phyloP scores from a whole-genome alignment of 2,888 invertebrate species.

The Diploptera punctata region DNA sequence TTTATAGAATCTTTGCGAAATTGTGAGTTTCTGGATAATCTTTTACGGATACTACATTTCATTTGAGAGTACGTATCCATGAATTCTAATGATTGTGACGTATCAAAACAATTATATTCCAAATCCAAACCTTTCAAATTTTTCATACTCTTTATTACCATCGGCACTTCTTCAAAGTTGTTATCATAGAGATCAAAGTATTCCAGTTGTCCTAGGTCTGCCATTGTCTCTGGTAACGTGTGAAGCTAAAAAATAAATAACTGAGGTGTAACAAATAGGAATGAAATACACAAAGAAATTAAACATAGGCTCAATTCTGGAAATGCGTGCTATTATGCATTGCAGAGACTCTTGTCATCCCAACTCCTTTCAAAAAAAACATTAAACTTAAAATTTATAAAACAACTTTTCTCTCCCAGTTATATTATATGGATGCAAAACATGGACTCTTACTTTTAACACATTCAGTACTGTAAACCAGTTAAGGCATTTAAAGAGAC shows the following conservation, averaged over 20 bases:
- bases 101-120: slow-evolving; percentile 7
- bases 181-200: not conserved
- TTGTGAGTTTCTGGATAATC: not conserved
- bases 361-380: too few relatives aligned
- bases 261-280: too few relatives aligned
- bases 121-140: not conserved
- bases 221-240: not conserved
- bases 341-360: too few relatives aligned
- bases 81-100: not conserved
- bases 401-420: too few relatives aligned
- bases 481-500: too few relatives aligned
- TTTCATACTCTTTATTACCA: not conserved
- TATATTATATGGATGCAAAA: too few relatives aligned
- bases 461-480: too few relatives aligned
- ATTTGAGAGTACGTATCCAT: not conserved
- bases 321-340: too few relatives aligned
- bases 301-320: too few relatives aligned
- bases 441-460: too few relatives aligned
- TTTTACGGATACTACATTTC: not conserved
- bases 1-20: not conserved
- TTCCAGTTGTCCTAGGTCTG: not conserved
- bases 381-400: too few relatives aligned
- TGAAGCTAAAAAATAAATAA: slow-evolving; percentile 22
- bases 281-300: too few relatives aligned
- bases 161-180: not conserved